Evolutionary conservation across 2,888 invertebrate species (phyloP).

Genomic region (Morpho achilles): DNA sequence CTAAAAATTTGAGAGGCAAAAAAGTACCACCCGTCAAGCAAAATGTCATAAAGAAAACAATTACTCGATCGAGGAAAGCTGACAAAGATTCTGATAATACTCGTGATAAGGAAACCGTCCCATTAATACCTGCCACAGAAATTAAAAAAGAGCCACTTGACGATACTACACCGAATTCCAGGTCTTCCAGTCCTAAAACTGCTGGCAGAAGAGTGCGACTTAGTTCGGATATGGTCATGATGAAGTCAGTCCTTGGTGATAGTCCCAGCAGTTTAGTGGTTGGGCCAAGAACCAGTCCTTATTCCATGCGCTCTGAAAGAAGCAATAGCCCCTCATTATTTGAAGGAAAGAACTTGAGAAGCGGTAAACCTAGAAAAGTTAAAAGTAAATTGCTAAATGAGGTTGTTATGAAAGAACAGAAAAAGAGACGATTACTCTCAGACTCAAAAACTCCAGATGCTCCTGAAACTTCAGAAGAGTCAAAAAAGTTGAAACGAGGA

Average conservation of each 20-base stretch:
- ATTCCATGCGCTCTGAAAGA: slow-evolving; percentile 80
- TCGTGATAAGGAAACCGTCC: slow-evolving; percentile 59
- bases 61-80: slow-evolving; percentile 58
- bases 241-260: slow-evolving; percentile 68
- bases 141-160: slow-evolving; percentile 71
- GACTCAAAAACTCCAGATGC: slow-evolving; percentile 71
- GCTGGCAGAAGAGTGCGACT: slow-evolving; percentile 63
- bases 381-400: slow-evolving; percentile 77
- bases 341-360: slow-evolving; percentile 80
- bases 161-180: slow-evolving; percentile 58
- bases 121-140: slow-evolving; percentile 63
- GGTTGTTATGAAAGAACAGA: slow-evolving; percentile 77
- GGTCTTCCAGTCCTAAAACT: slow-evolving; percentile 71
- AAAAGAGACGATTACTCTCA: slow-evolving; percentile 76
- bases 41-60: slow-evolving; percentile 54
- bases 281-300: slow-evolving; percentile 76
- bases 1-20: slow-evolving; percentile 57
- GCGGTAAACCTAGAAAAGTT: slow-evolving; percentile 82
- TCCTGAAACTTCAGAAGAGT: slow-evolving; percentile 57
- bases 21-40: slow-evolving; percentile 57
- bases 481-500: slow-evolving; percentile 66
- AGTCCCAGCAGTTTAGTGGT: slow-evolving; percentile 56
- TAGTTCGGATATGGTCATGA: slow-evolving; percentile 69
- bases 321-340: slow-evolving; percentile 70
- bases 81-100: slow-evolving; percentile 48